phyloP scores from a whole-genome alignment of 2,113 vertebrate species.

The Nyctibius bracteatus region DNA sequence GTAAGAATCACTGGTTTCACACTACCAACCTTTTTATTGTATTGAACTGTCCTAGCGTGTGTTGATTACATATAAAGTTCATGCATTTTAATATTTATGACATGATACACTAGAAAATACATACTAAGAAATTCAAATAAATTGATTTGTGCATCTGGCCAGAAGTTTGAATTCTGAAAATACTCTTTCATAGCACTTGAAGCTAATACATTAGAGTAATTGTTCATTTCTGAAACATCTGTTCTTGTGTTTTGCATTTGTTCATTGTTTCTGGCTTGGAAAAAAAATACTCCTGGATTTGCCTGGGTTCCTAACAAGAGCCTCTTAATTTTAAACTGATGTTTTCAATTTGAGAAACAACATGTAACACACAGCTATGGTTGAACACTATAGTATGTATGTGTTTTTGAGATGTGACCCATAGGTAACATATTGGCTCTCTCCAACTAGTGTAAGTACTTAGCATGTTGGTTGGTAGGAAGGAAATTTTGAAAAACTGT shows the following conservation, averaged over 20 bases:
- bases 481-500: neutral
- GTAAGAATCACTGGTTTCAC: neutral
- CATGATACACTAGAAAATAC: neutral
- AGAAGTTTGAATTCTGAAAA: neutral
- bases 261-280: neutral
- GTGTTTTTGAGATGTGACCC: neutral
- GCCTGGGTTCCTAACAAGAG: neutral
- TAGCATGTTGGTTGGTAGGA: neutral
- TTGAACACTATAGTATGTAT: neutral
- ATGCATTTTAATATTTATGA: neutral
- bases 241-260: neutral
- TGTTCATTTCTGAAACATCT: neutral
- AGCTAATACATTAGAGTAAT: neutral
- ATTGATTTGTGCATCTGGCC: neutral
- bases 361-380: neutral
- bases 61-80: neutral
- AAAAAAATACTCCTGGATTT: neutral
- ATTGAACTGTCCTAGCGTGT: neutral
- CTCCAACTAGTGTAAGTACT: neutral
- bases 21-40: neutral
- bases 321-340: neutral
- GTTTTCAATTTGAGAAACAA: neutral
- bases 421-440: neutral
- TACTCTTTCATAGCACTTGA: neutral
- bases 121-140: neutral